Conservation (phyloP, 2,113 vertebrate genomes). For the Sturnus vulgaris region DNA sequence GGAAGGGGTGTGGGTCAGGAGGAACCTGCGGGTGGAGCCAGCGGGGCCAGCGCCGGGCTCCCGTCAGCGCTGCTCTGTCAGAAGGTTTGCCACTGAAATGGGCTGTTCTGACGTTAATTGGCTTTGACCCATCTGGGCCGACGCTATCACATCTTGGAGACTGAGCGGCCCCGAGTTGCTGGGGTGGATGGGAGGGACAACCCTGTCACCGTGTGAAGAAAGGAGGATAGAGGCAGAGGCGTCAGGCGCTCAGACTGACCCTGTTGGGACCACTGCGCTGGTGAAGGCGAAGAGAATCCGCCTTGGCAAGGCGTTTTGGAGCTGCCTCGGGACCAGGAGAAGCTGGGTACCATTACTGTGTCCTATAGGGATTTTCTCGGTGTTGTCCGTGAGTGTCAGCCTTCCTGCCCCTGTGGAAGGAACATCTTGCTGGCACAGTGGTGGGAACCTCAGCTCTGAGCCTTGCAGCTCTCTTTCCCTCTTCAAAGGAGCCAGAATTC, state of each 20-base stretch:
- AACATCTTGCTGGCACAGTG: not conserved
- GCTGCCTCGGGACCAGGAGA: not conserved
- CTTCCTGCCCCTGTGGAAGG: not conserved
- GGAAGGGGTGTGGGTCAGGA: not conserved
- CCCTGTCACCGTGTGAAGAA: not conserved
- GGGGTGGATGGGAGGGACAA: not conserved
- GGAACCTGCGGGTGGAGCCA: not conserved
- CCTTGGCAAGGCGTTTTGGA: not conserved
- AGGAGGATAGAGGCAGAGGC: not conserved
- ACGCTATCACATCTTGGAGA: not conserved
- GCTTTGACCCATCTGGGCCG: not conserved
- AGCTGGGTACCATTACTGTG: not conserved
- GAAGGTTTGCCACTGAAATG: not conserved
- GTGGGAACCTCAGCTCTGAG: not conserved
- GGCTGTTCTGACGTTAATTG: not conserved
- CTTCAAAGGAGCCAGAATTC: not conserved
- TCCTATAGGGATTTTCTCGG: not conserved
- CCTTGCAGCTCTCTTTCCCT: not conserved
- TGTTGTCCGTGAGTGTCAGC: accelerated
- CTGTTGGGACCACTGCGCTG: not conserved
- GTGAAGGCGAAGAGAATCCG: not conserved
- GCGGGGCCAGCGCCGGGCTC: accelerated
- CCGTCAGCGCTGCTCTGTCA: not conserved
- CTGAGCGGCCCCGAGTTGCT: accelerated
- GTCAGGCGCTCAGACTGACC: not conserved